Percentiles rank a stretch among this genome's conserved stretches.
Conservation (phyloP, 2,888 invertebrate genomes). For the Geophilus truncorum region DNA sequence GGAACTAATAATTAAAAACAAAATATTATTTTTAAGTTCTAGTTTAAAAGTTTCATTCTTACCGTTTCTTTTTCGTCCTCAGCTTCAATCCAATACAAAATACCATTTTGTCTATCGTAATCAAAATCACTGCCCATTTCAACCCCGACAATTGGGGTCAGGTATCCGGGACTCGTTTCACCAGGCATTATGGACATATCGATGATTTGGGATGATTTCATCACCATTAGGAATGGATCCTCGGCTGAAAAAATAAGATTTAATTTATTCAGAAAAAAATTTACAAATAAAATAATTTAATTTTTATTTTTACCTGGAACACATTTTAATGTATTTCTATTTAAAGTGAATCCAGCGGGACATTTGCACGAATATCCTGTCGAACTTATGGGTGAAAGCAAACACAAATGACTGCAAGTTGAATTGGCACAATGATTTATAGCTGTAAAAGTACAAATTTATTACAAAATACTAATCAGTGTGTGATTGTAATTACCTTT, state of each 20-base stretch:
- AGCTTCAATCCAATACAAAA: conserved; percentile 80
- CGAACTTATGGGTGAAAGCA: conserved; percentile 67
- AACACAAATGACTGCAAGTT: conserved; percentile 82
- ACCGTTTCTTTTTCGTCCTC: conserved; percentile 62
- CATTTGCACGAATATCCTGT: conserved; percentile 82
- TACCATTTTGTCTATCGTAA: conserved; percentile 79
- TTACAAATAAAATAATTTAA: not conserved
- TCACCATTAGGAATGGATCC: conserved; percentile 79
- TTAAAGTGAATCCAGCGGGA: conserved; percentile 67
- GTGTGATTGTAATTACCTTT: conserved; percentile 41
- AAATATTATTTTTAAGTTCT: not conserved
- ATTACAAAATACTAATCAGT: not conserved
- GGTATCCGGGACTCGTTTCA: conserved; percentile 65
- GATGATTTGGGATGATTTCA: conserved; percentile 82
- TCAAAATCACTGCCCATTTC: conserved; percentile 84
- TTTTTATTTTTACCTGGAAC: conserved; percentile 4
- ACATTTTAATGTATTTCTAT: conserved; percentile 31
- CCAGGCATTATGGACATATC: conserved; percentile 72
- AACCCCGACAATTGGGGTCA: conserved; percentile 82
- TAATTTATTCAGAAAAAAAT: too few species aligned
- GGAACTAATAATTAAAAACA: not conserved
- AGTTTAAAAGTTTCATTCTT: conserved; percentile 18
- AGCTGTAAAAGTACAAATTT: conserved; percentile 41
- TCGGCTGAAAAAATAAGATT: conserved; percentile 63
- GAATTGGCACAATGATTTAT: conserved; percentile 68